These are phyloP conservation scores for Austrolebias charrua DNA, from an alignment of 2,797 vertebrate genomes.

Conservation along the genomic window DNA sequence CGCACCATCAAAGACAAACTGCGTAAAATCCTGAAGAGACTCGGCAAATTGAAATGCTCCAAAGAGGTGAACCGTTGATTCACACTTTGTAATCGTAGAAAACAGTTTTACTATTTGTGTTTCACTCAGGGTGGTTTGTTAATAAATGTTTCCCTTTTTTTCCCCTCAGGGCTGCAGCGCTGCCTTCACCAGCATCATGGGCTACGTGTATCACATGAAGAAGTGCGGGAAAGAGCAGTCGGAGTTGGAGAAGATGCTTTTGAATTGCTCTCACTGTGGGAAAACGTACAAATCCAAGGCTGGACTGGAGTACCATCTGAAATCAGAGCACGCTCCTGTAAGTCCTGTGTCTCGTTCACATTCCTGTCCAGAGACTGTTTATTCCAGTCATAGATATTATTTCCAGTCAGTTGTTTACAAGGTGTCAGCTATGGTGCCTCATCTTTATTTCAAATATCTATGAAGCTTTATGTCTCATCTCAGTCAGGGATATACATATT, in stretches of 20 bases:
- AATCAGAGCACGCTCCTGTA: slow-evolving; percentile 89
- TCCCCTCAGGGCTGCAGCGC: slow-evolving; percentile 84
- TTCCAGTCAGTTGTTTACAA: background rate
- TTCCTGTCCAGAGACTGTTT: background rate
- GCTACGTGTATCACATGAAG: slow-evolving; percentile 90
- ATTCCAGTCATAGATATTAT: background rate
- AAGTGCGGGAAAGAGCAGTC: slow-evolving; percentile 92
- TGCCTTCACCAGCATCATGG: slow-evolving; percentile 94
- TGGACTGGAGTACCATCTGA: slow-evolving; percentile 91
- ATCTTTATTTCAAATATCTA: background rate
- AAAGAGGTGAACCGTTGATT: slow-evolving; percentile 78
- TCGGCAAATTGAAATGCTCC: slow-evolving; percentile 90
- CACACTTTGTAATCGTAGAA: background rate
- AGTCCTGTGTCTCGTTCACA: slow-evolving; percentile 54
- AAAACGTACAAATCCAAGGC: slow-evolving; percentile 91
- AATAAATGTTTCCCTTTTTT: background rate
- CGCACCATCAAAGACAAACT: slow-evolving; percentile 87
- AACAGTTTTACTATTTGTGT: background rate
- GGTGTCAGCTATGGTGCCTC: too few species aligned
- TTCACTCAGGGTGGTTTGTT: background rate
- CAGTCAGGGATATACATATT: background rate
- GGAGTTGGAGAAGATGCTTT: slow-evolving; percentile 89
- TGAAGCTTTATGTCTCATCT: background rate
- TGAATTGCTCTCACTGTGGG: slow-evolving; percentile 90
- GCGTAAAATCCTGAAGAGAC: slow-evolving; percentile 88